Base-by-base conservation (phyloP, 2,888 invertebrate species). In the Stramonita haemastoma region DNA sequence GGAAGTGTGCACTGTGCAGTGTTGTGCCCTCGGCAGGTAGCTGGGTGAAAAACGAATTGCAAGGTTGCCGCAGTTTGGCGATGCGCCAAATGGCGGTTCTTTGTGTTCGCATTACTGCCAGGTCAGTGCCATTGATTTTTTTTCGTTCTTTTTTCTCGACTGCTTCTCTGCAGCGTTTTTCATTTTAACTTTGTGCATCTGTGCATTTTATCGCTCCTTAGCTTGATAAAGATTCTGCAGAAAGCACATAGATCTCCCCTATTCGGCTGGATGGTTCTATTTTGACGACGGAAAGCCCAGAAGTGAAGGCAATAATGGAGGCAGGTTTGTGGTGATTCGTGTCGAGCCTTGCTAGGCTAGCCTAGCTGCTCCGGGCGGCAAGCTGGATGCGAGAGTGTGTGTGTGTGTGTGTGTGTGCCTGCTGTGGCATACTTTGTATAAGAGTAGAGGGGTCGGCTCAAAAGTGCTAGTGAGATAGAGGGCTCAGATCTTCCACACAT, bases 11-110 rank as follows among this genome's bases (percentile, higher is more conserved):
- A 60, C 81, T 81, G 77, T 57, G 81, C 77, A 57, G 22, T 87
- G 57, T 81, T 73, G 60, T n/a, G 81, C 87, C 87, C 87, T 81
- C 81, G 87, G 87, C 87, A 34, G 87, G 87, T 46, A 32, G 87
- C 87, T 81, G 81, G 87, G 57, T 34, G 87, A 36, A 87, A 34
- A 34, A 87, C 60, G 79, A n/a, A 60, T 87, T 57, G 77, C 60
- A 22, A 57, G 34, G 81, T 13, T 57, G 87, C 34, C 46, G 32
- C 19, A 36, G 79, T 46, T 60, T 87, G 87, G 87, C 87, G 29
- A 77, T 60, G 87, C 56, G 87, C 87, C 87, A 87, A 87, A 87
- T 81, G 87, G 57, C 81, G 77, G 87, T 57, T 36, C 87, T 81
- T 87, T 81, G 79, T 87, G 87, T 60, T 60, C 81, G 87, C 77